These are phyloP conservation scores for Brachionus koreanus DNA, from an alignment of 1,140 invertebrate species.

Conservation along the genomic window DNA sequence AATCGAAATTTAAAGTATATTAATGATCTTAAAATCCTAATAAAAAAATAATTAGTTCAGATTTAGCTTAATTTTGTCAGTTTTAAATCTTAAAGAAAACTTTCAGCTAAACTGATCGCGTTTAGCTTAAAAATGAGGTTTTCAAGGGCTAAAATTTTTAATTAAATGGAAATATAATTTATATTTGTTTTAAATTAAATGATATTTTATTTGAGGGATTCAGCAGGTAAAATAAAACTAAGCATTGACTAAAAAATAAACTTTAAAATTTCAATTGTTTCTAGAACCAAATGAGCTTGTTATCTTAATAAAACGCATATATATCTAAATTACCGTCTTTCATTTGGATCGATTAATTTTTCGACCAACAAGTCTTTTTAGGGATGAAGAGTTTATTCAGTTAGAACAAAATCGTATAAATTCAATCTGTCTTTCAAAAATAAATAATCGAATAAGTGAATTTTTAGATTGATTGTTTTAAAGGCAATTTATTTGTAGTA, in stretches of 20 bases:
- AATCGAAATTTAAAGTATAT: neutral
- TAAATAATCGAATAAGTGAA: constrained; percentile 19
- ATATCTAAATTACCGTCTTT: neutral
- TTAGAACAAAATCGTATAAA: neutral
- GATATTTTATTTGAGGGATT: neutral
- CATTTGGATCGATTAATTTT: neutral
- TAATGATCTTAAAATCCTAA: neutral
- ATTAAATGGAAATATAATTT: neutral
- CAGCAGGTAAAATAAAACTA: too few species aligned
- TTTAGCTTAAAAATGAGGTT: neutral
- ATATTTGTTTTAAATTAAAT: neutral
- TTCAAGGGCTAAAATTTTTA: neutral
- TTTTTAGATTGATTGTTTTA: constrained; percentile 28
- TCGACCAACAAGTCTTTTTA: neutral
- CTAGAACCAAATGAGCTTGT: neutral
- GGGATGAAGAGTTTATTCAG: neutral
- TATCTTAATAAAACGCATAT: neutral
- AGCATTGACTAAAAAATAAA: too few species aligned
- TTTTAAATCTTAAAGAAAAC: too few species aligned
- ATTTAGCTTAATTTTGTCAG: neutral
- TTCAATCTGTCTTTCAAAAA: neutral
- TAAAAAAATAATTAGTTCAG: neutral
- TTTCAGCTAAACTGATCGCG: too few species aligned
- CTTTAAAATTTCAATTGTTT: too few species aligned
- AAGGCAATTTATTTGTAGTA: neutral